Evolutionary conservation across 2,888 invertebrate genomes (phyloP).

Genomic region (Norana najaformis): DNA sequence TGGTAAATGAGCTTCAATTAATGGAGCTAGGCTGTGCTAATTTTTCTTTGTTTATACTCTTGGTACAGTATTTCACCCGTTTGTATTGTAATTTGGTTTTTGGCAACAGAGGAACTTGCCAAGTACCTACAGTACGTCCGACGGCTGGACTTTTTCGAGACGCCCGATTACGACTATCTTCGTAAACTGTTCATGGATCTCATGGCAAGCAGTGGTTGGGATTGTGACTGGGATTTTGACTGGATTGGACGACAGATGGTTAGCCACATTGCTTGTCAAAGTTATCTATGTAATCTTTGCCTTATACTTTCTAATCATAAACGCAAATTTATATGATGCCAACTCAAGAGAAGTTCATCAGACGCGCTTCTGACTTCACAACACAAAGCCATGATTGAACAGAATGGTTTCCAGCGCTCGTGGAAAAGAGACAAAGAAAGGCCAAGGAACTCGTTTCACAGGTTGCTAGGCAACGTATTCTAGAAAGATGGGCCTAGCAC

Average conservation of each 20-base stretch:
- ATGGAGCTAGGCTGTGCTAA: too few relatives aligned
- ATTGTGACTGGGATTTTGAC: conserved; percentile 62
- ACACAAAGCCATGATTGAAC: not conserved
- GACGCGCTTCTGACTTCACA: too few relatives aligned
- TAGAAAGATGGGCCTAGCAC: not conserved
- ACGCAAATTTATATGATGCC: too few relatives aligned
- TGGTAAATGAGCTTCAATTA: too few relatives aligned
- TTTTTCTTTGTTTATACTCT: too few relatives aligned
- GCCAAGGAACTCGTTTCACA: not conserved
- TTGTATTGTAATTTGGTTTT: not conserved
- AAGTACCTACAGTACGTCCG: conserved; percentile 95
- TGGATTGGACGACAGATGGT: conserved; percentile 55
- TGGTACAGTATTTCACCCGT: not conserved
- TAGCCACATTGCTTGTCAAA: conserved; percentile 18
- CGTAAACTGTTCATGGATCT: conserved; percentile 83
- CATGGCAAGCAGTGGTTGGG: conserved; percentile 60
- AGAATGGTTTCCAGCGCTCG: not conserved
- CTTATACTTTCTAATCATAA: not conserved
- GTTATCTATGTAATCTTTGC: not conserved
- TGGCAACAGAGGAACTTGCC: conserved; percentile 87
- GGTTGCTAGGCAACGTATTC: not conserved
- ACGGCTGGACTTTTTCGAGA: conserved; percentile 98
- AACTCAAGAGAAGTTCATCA: too few relatives aligned
- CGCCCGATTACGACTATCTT: conserved; percentile 98
- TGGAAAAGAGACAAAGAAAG: not conserved